Evolutionary conservation across 1,140 invertebrate genomes (phyloP).

Genomic region (Conus betulinus): DNA sequence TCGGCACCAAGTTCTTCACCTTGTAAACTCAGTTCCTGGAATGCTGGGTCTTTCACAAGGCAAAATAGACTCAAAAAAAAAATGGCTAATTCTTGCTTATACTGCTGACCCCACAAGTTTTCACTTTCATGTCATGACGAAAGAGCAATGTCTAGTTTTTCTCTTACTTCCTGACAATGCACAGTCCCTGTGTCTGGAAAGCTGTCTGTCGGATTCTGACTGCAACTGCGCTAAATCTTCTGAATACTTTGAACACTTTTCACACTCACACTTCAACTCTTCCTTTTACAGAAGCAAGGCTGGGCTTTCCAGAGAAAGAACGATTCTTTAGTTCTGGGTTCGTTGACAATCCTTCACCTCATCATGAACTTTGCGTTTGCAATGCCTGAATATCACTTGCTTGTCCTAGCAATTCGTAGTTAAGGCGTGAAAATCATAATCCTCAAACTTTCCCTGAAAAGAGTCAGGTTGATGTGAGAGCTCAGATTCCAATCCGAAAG

Average conservation of each 20-base stretch:
- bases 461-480: slow-evolving; percentile 46
- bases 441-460: slow-evolving; percentile 34
- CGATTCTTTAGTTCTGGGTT: slow-evolving; percentile 8
- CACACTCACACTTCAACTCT: slow-evolving; percentile 10
- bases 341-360: neutral
- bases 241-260: slow-evolving; percentile 19
- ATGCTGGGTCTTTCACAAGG: slow-evolving; percentile 22
- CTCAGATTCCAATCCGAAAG: slow-evolving; percentile 58
- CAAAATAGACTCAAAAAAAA: slow-evolving; percentile 22
- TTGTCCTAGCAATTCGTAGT: slow-evolving; percentile 39
- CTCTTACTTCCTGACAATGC: neutral
- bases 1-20: slow-evolving; percentile 26
- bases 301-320: neutral
- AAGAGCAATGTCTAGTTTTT: slow-evolving; percentile 9
- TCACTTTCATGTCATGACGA: slow-evolving; percentile 12
- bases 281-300: slow-evolving; percentile 1
- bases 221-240: neutral
- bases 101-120: neutral
- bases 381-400: neutral
- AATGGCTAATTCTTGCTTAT: neutral
- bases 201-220: neutral
- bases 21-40: slow-evolving; percentile 28
- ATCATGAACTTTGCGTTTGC: neutral
- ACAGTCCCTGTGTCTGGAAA: slow-evolving; percentile 19
- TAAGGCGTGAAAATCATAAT: slow-evolving; percentile 42